These are phyloP conservation scores for Formica aserva DNA, from an alignment of 2,888 invertebrate species.

Conservation along the genomic window DNA sequence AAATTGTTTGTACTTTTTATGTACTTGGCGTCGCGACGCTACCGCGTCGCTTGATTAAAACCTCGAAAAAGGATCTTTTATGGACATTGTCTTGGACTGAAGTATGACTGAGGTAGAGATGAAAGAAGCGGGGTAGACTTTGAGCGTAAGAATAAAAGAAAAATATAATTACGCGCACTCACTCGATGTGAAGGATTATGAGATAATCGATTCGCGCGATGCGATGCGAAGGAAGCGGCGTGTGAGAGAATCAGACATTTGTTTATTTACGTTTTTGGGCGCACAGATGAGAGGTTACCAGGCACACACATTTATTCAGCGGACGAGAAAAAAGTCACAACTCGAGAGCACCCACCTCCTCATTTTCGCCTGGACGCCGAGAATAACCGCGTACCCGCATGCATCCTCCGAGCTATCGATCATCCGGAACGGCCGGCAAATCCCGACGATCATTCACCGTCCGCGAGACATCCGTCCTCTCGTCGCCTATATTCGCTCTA, in stretches of 20 bases:
- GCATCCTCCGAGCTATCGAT: constrained; percentile 63
- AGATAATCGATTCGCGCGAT: not conserved
- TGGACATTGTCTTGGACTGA: not conserved
- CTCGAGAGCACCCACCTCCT: constrained; percentile 65
- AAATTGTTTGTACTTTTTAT: no score
- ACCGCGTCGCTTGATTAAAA: no score
- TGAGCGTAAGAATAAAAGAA: not conserved
- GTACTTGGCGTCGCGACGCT: no score
- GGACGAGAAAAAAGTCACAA: constrained; percentile 66
- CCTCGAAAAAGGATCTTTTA: not conserved
- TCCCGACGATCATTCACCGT: constrained; percentile 66
- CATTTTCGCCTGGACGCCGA: constrained; percentile 55
- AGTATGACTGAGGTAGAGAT: not conserved
- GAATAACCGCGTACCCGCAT: constrained; percentile 60
- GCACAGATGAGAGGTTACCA: constrained; percentile 65
- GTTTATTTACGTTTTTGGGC: constrained; percentile 73
- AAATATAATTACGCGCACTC: not conserved
- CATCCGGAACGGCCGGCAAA: constrained; percentile 59
- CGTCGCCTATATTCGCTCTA: constrained; percentile 87
- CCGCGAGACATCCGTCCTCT: constrained; percentile 70
- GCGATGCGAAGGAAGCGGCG: not conserved
- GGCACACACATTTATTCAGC: constrained; percentile 20
- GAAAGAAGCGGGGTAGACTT: not conserved
- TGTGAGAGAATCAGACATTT: constrained; percentile 24
- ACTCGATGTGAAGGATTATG: not conserved